A percentile compares a stretch with the other conserved stretches of the same genome.
Evolutionary conservation across 1,140 invertebrate species (phyloP).

Genomic region (Aphis craccivora): DNA sequence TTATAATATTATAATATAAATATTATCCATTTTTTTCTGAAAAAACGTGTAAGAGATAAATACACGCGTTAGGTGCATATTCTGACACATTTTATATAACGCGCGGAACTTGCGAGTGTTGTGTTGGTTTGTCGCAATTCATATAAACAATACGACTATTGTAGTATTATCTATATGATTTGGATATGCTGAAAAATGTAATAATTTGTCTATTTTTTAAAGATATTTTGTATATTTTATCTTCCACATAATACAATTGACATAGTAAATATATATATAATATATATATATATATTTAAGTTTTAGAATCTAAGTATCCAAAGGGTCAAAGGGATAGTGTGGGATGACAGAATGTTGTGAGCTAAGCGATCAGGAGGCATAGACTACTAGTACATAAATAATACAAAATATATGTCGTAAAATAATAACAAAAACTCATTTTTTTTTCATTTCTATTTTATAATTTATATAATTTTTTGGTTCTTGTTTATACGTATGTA

Average conservation of each 20-base stretch:
- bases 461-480: background rate
- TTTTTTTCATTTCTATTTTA: background rate
- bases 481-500: background rate
- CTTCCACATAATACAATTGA: background rate
- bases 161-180: background rate
- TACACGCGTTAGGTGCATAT: background rate
- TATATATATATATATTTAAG: no score
- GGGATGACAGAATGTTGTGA: background rate
- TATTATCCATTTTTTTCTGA: background rate
- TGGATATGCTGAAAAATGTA: background rate
- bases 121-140: background rate
- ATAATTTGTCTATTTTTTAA: background rate
- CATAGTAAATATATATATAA: no score
- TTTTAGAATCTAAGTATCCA: no score
- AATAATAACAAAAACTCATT: background rate
- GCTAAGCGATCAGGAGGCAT: background rate
- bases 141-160: background rate
- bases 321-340: no score
- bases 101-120: background rate
- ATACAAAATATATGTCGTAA: no score
- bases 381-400: background rate
- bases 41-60: background rate
- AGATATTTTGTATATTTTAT: background rate
- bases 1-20: background rate
- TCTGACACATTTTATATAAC: background rate